Evolutionary conservation across 2,888 invertebrate genomes (phyloP).

Genomic region (Sylvicola cinctus): DNA sequence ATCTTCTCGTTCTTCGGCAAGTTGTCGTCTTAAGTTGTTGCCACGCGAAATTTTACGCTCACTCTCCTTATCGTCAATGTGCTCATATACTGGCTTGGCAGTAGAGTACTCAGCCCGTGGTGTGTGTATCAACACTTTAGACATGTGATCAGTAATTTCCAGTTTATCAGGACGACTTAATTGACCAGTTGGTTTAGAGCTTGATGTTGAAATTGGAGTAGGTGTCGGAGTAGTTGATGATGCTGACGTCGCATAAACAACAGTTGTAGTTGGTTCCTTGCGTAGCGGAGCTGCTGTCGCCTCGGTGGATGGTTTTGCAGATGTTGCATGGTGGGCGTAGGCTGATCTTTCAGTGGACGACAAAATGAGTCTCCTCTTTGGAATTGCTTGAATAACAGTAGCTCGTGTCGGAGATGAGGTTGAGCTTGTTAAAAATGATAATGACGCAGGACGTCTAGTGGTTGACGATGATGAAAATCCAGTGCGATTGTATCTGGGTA

Average conservation of each 20-base stretch:
- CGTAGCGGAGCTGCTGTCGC: neutral
- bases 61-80: conserved; percentile 21
- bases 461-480: conserved; percentile 25
- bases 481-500: conserved; percentile 23
- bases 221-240: conserved; percentile 12
- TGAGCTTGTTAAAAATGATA: conserved; percentile 21
- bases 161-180: conserved; percentile 10
- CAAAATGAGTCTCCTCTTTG: conserved; percentile 29
- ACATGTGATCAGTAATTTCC: conserved; percentile 9
- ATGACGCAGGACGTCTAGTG: conserved; percentile 31
- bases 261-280: conserved; percentile 11
- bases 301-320: neutral
- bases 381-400: conserved; percentile 42
- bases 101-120: conserved; percentile 3
- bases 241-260: conserved; percentile 14
- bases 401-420: conserved; percentile 32
- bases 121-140: conserved; percentile 8
- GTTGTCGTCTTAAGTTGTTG: conserved; percentile 39
- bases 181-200: conserved; percentile 8
- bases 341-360: conserved; percentile 15
- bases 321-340: conserved; percentile 2
- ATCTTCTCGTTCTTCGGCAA: conserved; percentile 30
- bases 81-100: conserved; percentile 33
- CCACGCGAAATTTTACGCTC: conserved; percentile 26
- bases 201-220: conserved; percentile 6